These are phyloP conservation scores for Eptatretus burgeri DNA, from an alignment of 2,113 vertebrate genomes.

Conservation along the genomic window DNA sequence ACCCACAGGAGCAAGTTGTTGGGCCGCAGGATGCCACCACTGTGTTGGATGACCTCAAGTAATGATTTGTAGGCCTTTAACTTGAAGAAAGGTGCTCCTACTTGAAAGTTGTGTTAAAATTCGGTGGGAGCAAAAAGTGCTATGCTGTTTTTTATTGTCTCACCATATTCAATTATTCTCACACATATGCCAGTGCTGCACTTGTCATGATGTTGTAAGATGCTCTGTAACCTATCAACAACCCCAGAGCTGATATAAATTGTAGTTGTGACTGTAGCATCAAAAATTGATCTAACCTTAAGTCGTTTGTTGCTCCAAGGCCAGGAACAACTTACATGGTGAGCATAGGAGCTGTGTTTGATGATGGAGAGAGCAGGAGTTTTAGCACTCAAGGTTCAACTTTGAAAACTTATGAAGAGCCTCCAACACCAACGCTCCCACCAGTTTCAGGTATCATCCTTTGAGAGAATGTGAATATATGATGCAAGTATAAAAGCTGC, in stretches of 20 bases:
- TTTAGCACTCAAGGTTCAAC: neutral
- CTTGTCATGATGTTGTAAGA: too few relatives aligned
- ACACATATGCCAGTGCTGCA: too few relatives aligned
- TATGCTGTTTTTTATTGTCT: too few relatives aligned
- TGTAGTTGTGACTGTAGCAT: neutral
- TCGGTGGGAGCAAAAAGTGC: neutral
- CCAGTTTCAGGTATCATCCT: too few relatives aligned
- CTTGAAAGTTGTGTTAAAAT: neutral
- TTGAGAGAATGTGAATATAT: too few relatives aligned
- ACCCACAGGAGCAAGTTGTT: neutral
- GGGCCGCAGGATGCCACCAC: constrained; percentile 1
- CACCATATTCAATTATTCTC: too few relatives aligned
- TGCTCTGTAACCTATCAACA: too few relatives aligned
- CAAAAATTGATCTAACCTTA: neutral
- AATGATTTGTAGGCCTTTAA: neutral
- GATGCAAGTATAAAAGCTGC: too few relatives aligned
- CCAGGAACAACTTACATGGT: constrained; percentile 1
- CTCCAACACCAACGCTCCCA: neutral
- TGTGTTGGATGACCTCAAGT: constrained; percentile 3
- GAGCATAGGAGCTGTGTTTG: constrained; percentile 1
- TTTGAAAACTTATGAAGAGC: neutral
- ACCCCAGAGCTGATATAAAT: too few relatives aligned
- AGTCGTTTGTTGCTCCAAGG: neutral
- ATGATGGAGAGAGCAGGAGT: neutral
- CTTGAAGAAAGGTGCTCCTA: neutral